Percentiles rank a stretch among this genome's conserved stretches.
Conservation (phyloP, 2,888 invertebrate genomes). For the Sericinus montela region DNA sequence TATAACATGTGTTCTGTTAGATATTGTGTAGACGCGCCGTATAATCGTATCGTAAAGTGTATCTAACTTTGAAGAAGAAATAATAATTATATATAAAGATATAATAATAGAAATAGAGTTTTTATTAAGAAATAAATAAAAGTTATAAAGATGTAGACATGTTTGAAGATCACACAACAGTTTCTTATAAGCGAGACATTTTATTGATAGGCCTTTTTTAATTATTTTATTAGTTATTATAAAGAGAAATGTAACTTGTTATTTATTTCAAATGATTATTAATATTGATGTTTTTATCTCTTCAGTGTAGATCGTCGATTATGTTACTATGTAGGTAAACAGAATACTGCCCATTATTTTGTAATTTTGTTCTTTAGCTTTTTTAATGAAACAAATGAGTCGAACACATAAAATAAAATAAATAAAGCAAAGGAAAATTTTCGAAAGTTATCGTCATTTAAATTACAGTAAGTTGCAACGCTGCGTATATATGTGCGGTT, state of each 20-base stretch:
- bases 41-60: slow-evolving; percentile 70
- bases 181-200: slow-evolving; percentile 60
- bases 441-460: slow-evolving; percentile 35
- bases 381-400: slow-evolving; percentile 32
- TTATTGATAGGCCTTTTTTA: slow-evolving; percentile 58
- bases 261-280: slow-evolving; percentile 79
- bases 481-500: slow-evolving; percentile 38
- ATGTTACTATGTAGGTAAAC: slow-evolving; percentile 74
- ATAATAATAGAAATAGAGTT: slow-evolving; percentile 77
- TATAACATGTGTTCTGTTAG: slow-evolving; percentile 43
- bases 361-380: slow-evolving; percentile 51
- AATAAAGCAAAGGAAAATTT: slow-evolving; percentile 27
- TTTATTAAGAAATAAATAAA: slow-evolving; percentile 77
- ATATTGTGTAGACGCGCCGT: slow-evolving; percentile 35
- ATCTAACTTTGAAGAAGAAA: slow-evolving; percentile 72
- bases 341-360: slow-evolving; percentile 72
- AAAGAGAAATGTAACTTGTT: slow-evolving; percentile 73
- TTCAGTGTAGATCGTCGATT: slow-evolving; percentile 64
- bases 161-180: slow-evolving; percentile 60
- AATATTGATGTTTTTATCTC: slow-evolving; percentile 68
- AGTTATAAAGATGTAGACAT: slow-evolving; percentile 64
- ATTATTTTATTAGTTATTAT: slow-evolving; percentile 74
- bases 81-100: slow-evolving; percentile 75
- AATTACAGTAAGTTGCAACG: slow-evolving; percentile 48
- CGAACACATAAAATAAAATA: slow-evolving; percentile 28